Conservation (phyloP, 2,113 vertebrate species). For the Ascaphus truei region DNA sequence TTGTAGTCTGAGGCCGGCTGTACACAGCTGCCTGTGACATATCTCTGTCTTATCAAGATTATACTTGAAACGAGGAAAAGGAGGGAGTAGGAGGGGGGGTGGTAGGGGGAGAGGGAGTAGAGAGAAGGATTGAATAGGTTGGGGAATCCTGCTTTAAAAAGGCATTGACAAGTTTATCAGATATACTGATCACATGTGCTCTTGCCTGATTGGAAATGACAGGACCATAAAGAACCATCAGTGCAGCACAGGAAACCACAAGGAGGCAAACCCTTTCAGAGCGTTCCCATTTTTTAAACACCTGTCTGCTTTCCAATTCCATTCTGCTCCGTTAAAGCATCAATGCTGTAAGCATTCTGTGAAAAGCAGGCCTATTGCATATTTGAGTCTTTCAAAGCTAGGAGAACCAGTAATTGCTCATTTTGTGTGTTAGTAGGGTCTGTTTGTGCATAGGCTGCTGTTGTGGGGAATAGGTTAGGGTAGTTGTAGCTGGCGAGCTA, state of each 20-base stretch:
- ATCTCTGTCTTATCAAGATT: conserved; percentile 65
- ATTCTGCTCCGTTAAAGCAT: conserved; percentile 10
- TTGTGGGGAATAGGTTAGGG: too few relatives aligned
- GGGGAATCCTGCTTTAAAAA: conserved; percentile 59
- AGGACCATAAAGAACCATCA: conserved; percentile 61
- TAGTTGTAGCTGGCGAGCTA: too few relatives aligned
- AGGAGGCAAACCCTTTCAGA: conserved; percentile 50
- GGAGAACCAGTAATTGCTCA: too few relatives aligned
- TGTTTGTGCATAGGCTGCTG: too few relatives aligned
- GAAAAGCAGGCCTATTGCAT: too few relatives aligned
- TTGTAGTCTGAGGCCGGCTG: conserved; percentile 63
- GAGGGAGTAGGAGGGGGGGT: conserved; percentile 3
- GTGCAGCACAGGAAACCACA: conserved; percentile 43
- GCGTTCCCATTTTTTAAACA: conserved; percentile 49
- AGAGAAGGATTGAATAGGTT: conserved; percentile 52
- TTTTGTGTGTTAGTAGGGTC: too few relatives aligned
- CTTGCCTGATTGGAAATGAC: conserved; percentile 63
- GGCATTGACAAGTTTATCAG: conserved; percentile 75
- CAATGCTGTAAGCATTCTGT: too few relatives aligned
- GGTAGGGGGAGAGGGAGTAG: conserved; percentile 8
- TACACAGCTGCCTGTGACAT: conserved; percentile 62
- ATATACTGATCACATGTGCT: conserved; percentile 62
- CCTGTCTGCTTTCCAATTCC: conserved; percentile 39
- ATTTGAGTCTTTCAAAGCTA: too few relatives aligned
- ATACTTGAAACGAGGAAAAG: conserved; percentile 60